Evolutionary conservation across 2,888 invertebrate genomes (phyloP).

Genomic region (Leptarthrus brevirostris): DNA sequence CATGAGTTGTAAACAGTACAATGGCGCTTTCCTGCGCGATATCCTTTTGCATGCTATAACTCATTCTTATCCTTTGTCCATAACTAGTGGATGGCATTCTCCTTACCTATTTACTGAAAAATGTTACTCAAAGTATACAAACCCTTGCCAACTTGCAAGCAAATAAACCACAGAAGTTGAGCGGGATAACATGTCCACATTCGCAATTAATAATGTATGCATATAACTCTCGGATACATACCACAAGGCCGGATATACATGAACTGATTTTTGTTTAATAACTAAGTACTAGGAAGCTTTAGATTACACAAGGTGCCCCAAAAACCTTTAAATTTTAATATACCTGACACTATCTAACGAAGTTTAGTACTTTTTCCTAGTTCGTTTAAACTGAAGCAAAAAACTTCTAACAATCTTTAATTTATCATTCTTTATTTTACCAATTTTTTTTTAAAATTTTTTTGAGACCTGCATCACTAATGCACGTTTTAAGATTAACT

Average conservation of each 20-base stretch:
- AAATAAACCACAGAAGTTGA: slow-evolving; percentile 1
- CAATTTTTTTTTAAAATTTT: no score
- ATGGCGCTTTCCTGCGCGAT: neutral
- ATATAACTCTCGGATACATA: neutral
- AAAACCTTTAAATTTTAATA: neutral
- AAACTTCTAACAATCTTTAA: neutral
- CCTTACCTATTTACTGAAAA: neutral
- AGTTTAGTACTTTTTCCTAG: neutral
- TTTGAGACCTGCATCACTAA: no score
- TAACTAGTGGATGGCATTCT: neutral
- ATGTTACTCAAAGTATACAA: neutral
- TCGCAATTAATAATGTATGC: slow-evolving; percentile 5
- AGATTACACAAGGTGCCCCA: neutral
- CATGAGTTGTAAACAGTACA: slow-evolving; percentile 10
- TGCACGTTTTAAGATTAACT: no score
- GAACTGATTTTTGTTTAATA: neutral
- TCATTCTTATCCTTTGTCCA: slow-evolving; percentile 21
- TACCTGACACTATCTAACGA: neutral
- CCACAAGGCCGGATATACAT: neutral
- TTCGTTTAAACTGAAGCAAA: neutral
- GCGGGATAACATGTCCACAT: neutral
- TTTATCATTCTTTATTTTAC: no score
- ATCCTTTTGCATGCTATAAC: slow-evolving; percentile 10
- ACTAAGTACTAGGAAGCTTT: neutral
- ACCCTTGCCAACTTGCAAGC: neutral